Evolutionary conservation across 2,797 vertebrate species (phyloP).

Genomic region (Neosilurus mollespiculum): DNA sequence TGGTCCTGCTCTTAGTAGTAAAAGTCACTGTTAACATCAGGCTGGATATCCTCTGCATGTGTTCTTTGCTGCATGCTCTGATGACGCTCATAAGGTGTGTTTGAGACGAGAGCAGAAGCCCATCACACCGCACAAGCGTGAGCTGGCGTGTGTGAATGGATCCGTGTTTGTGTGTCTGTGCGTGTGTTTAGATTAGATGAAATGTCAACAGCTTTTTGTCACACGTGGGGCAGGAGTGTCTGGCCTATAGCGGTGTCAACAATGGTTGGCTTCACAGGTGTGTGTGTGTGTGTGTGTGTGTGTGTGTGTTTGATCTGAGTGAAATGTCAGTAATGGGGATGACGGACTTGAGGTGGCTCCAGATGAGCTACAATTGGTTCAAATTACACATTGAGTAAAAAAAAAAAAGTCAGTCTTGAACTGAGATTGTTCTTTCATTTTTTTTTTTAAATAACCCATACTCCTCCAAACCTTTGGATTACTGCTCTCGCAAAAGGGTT

Average conservation of each 20-base stretch:
- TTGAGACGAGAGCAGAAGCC: conserved; percentile 44
- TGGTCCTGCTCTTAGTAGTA: background rate
- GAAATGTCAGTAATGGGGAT: conserved; percentile 34
- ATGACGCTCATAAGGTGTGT: conserved; percentile 10
- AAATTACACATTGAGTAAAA: conserved; percentile 16
- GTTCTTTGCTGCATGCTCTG: background rate
- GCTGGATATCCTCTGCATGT: background rate
- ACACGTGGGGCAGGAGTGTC: conserved; percentile 42
- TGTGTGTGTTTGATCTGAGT: conserved; percentile 35
- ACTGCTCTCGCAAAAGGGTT: background rate
- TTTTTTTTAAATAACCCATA: background rate
- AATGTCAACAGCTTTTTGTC: conserved; percentile 48
- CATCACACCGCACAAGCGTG: conserved; percentile 29
- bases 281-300: conserved; percentile 44
- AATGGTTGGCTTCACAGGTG: conserved; percentile 30
- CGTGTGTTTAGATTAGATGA: conserved; percentile 37
- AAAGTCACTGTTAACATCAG: background rate
- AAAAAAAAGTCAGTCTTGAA: conserved; percentile 8
- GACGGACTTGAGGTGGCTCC: conserved; percentile 3
- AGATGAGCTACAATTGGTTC: conserved; percentile 24
- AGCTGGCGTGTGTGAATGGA: background rate
- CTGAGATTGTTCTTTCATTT: background rate
- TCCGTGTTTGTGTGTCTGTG: background rate
- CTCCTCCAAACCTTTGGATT: background rate
- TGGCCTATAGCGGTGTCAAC: conserved; percentile 35